Base-by-base conservation (phyloP, 92 coral and sea anemone genomes). In the Nematostella vectensis region DNA sequence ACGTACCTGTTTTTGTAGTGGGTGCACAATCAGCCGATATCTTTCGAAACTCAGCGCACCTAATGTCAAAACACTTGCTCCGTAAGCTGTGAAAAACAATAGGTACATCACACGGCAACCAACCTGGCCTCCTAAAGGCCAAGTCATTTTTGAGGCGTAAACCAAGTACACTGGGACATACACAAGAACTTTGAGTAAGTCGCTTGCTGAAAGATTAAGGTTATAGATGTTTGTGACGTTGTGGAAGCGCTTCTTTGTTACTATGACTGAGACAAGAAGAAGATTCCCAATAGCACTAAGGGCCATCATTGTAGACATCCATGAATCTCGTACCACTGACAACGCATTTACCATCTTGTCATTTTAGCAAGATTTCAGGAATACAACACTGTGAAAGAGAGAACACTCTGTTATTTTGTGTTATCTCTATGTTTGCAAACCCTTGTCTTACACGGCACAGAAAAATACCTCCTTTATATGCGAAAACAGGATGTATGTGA, bases 31-130 rank as follows among this genome's bases (percentile, higher is more conserved):
- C 42, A 76, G 65, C 44, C 60, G 73, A 39, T 74, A 80, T 59
- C 87, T 55, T 33, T 84, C 94, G 66, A 72, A 64, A 53, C 94
- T 74, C 56, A 79, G 62, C 27, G 72, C 64, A 72, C 79, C 62
- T 51, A 84, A 52, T n/a, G 78, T 55, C 23, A 65, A 33, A 4
- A 79, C 65, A 1, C 87, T 69, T 0, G 60, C 70, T 2, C 75
- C 80, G 18, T 63, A 59, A 24, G 65, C 60, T 18, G 68, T 20
- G 55, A 61, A 76, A 16, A 84, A 61, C 4, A 75, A 18, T 29
- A 70, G 16, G 26, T 47, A 74, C 1, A 58, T 19, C 0, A 29
- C 38, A 40, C 65, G 62, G 27, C 94, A 84, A 18, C 72, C 74
- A 3, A n/a, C 59, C 0, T 56, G 26, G 11, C 42, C 62, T n/a